phyloP scores from a whole-genome alignment of 1,140 invertebrate genomes.

The Aphidius gifuensis region DNA sequence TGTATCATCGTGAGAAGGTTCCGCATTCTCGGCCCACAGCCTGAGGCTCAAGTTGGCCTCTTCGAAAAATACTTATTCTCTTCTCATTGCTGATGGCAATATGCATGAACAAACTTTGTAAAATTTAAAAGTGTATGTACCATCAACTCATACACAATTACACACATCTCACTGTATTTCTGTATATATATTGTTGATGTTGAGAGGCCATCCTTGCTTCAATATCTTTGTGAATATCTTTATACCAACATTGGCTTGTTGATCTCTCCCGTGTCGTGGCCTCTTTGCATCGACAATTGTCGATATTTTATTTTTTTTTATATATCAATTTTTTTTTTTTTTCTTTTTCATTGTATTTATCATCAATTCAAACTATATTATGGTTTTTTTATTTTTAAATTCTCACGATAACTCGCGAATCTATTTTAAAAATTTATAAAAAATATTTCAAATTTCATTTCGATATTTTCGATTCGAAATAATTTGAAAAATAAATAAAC shows the following conservation, averaged over 20 bases:
- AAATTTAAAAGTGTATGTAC: slow-evolving; percentile 3
- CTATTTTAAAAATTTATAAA: no score
- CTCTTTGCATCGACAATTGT: slow-evolving; percentile 19
- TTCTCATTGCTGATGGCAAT: background rate
- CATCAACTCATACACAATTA: slow-evolving; percentile 12
- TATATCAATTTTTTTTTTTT: no score
- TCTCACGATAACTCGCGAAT: no score
- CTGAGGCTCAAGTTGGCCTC: slow-evolving; percentile 37
- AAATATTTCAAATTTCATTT: no score
- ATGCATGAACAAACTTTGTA: background rate
- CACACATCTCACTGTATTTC: background rate
- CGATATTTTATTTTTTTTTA: background rate
- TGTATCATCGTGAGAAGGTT: slow-evolving; percentile 36
- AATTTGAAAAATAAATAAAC: no score
- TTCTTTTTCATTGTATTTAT: no score
- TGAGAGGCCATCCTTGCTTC: slow-evolving; percentile 15
- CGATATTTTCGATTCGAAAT: no score
- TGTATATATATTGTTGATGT: background rate
- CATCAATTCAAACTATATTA: no score
- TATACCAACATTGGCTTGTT: slow-evolving; percentile 15
- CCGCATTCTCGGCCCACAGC: slow-evolving; percentile 54
- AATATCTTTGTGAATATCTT: slow-evolving; percentile 12
- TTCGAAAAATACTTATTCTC: slow-evolving; percentile 15
- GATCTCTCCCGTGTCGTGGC: slow-evolving; percentile 31
- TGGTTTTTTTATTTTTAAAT: no score